Base-by-base conservation (phyloP, 2,113 vertebrate genomes). In the Chrysemys picta region DNA sequence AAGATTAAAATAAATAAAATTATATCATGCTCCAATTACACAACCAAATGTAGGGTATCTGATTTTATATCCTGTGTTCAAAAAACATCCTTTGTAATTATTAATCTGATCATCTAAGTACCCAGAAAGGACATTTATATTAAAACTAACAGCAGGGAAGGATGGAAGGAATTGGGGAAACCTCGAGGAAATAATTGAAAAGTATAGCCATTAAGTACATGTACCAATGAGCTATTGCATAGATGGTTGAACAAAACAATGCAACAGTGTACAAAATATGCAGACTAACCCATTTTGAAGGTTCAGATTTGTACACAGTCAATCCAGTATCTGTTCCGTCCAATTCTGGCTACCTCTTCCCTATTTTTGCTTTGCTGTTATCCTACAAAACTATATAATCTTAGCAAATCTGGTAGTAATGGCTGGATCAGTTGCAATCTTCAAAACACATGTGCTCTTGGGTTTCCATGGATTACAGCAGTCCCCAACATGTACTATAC, bases 51-150 rank as follows among this genome's bases (percentile, higher is more conserved):
- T 42, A 52, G 76, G 78, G 1, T 45, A 89, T 35, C 86, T 93
- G 50, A 95, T 89, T 96, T 96, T 93, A 78, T 82, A 92, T 62
- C 14, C 56, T 87, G 12, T 87, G 52, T 93, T 96, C 91, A 93
- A 93, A 95, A 91, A 91, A 14, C 19, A 95, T 81, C 4, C 42
- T 91, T 80, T 93, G 93, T 94, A 95, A 93, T 42, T 54, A 79
- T 93, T 89, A 91, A 79, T 53, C 47, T n/a, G 17, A 72, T 75
- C 91, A 52, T 75, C 72, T 95, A 92, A 93, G 80, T 91, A 84
- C 19, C 1, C 12, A 84, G 84, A 76, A 85, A 93, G 16, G 11
- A 47, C 82, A 96, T 93, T 84, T 47, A 87, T 83, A 95, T 93
- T 84, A 93, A 72, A 94, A 93, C 25, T 90, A 90, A 93, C 35